Conservation (phyloP, 2,113 vertebrate species). For the Cephalopholis sonnerati region DNA sequence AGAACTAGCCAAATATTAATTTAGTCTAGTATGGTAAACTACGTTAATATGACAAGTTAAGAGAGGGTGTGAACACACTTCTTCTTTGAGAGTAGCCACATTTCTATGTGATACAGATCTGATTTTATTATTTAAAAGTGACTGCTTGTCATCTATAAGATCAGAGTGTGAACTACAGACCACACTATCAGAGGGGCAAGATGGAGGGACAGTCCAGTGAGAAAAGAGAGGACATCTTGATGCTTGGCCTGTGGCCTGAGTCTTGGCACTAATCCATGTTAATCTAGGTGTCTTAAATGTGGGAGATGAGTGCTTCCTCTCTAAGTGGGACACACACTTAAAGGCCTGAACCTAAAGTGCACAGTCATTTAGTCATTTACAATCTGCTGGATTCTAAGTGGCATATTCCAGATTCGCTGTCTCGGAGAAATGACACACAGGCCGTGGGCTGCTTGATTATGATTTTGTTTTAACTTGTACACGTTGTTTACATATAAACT, state of each 20-base stretch:
- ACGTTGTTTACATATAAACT: not conserved
- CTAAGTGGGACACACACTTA: conserved; percentile 77
- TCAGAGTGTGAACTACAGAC: conserved; percentile 16
- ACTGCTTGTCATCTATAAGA: not conserved
- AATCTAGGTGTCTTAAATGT: conserved; percentile 84
- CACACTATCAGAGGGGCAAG: conserved; percentile 19
- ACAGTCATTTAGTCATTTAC: conserved; percentile 59
- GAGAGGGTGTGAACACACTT: not conserved
- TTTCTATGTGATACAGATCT: not conserved
- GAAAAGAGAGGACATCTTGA: conserved; percentile 67
- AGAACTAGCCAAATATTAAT: not conserved
- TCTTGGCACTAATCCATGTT: conserved; percentile 83
- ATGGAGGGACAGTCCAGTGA: conserved; percentile 36
- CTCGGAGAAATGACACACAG: conserved; percentile 29
- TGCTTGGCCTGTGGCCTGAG: conserved; percentile 71
- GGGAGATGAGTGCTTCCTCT: conserved; percentile 71
- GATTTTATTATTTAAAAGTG: not conserved
- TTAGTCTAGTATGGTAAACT: not conserved
- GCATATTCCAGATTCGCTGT: conserved; percentile 19
- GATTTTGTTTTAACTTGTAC: not conserved
- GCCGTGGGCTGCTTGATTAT: not conserved
- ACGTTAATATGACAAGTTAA: not conserved
- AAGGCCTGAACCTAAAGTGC: conserved; percentile 65
- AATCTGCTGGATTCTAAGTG: conserved; percentile 47
- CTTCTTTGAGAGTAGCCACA: not conserved